Percentiles rank a stretch among this genome's conserved stretches.
Conservation (phyloP, 2,888 invertebrate genomes). For the Polymixis lichenea region DNA sequence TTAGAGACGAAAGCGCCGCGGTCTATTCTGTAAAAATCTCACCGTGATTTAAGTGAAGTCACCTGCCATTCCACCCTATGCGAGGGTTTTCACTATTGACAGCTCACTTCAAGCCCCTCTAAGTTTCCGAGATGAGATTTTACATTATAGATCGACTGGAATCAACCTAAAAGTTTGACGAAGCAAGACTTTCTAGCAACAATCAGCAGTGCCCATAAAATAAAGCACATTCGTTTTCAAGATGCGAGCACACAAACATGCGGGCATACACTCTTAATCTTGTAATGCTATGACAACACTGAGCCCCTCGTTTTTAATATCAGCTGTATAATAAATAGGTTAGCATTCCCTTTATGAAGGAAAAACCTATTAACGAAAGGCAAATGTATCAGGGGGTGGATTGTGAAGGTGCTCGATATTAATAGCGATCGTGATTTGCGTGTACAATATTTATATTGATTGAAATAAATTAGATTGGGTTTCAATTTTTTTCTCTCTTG, state of each 20-base stretch:
- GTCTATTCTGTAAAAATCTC: too few species aligned
- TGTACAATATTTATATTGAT: slow-evolving; percentile 19
- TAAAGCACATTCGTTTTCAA: too few species aligned
- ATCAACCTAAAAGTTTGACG: neutral
- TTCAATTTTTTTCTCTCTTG: neutral
- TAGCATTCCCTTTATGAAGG: slow-evolving; percentile 90
- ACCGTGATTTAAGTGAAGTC: too few species aligned
- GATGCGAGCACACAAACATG: slow-evolving; percentile 75
- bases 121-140: too few species aligned
- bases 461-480: neutral
- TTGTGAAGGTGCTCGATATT: slow-evolving; percentile 56
- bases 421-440: slow-evolving; percentile 26
- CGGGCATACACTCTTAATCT: slow-evolving; percentile 62
- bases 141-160: too few species aligned
- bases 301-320: slow-evolving; percentile 86
- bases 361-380: slow-evolving; percentile 89
- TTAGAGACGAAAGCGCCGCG: too few species aligned
- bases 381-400: slow-evolving; percentile 85
- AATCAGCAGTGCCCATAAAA: too few species aligned
- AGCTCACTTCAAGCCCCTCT: too few species aligned
- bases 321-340: slow-evolving; percentile 89
- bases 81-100: too few species aligned
- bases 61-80: too few species aligned
- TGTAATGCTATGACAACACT: slow-evolving; percentile 63
- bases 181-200: neutral